phyloP scores from a whole-genome alignment of 2,113 vertebrate species.

The Chlamydotis undulata region DNA sequence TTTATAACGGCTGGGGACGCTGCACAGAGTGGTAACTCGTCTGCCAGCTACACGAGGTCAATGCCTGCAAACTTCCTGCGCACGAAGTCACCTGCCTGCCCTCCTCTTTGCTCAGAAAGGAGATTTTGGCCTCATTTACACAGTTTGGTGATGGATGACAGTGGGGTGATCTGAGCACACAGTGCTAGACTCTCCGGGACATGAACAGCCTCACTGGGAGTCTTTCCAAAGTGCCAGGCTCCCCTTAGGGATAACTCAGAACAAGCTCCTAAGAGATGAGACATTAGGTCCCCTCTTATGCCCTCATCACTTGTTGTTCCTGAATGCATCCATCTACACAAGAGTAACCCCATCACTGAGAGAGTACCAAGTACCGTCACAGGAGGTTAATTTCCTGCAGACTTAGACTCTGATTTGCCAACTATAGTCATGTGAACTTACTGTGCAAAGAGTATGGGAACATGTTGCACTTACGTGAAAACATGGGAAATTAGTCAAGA shows the following conservation, averaged over 20 bases:
- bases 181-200: background rate
- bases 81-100: background rate
- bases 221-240: background rate
- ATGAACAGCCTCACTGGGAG: background rate
- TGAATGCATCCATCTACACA: background rate
- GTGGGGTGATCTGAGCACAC: background rate
- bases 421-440: background rate
- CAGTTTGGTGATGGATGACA: background rate
- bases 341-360: no score
- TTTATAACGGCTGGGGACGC: background rate
- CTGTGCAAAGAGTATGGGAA: background rate
- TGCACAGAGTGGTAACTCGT: background rate
- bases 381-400: background rate
- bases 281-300: accelerated
- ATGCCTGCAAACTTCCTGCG: background rate
- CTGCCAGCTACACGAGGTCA: background rate
- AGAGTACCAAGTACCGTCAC: background rate
- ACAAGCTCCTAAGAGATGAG: background rate
- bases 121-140: background rate
- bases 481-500: background rate
- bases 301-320: background rate
- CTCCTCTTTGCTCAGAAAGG: background rate
- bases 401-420: background rate
- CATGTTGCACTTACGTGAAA: background rate
- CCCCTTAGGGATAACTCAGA: background rate